Conservation (phyloP, 2,113 vertebrate species). For the Grus americana region DNA sequence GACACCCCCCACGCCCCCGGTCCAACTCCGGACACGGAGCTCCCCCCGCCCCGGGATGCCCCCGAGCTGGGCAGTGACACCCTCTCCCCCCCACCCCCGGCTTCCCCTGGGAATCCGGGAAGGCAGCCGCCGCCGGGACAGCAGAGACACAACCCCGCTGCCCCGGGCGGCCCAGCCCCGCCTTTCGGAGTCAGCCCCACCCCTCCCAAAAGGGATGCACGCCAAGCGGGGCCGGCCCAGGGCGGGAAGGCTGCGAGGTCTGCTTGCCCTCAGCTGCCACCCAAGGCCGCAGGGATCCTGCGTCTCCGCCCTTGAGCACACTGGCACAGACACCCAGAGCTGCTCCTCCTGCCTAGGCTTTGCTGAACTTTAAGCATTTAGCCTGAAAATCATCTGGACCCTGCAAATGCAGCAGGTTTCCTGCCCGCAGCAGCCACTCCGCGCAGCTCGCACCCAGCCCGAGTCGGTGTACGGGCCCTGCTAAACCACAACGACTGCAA, state of each 20-base stretch:
- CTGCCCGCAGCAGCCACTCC: not conserved
- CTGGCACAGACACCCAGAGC: not conserved
- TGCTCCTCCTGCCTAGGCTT: not conserved
- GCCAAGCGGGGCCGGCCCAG: not conserved
- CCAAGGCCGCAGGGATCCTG: not conserved
- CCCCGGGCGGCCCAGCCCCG: not conserved
- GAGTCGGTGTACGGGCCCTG: rapidly evolving
- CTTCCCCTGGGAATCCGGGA: not conserved
- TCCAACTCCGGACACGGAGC: not conserved
- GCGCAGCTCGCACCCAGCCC: not conserved
- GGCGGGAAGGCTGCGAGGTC: not conserved
- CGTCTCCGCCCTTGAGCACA: not conserved
- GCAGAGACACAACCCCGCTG: not conserved
- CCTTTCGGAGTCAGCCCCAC: not conserved
- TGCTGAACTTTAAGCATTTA: not conserved
- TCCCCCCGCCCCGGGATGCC: no score
- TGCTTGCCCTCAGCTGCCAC: no score
- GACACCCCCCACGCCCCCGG: not conserved
- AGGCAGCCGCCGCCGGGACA: not conserved
- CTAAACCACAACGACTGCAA: not conserved
- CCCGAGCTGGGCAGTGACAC: not conserved
- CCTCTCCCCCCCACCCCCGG: not conserved
- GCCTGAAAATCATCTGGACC: not conserved
- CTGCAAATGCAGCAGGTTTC: not conserved
- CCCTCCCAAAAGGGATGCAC: not conserved